phyloP scores from a whole-genome alignment of 2,888 invertebrate genomes.

The Drosophila borborema region DNA sequence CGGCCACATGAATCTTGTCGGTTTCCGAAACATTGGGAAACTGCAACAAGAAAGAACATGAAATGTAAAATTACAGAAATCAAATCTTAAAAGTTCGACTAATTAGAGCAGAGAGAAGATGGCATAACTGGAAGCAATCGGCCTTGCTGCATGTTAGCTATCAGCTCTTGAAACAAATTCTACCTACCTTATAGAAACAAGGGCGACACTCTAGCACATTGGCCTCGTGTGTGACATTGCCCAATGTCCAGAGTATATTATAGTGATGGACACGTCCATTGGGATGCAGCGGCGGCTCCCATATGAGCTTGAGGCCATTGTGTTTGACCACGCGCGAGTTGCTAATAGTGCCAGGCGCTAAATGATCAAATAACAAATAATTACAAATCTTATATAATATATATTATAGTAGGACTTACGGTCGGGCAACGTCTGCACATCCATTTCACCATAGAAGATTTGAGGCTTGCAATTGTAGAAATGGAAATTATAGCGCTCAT shows the following conservation, averaged over 20 bases:
- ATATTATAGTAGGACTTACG: slow-evolving; percentile 68
- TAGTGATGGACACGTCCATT: slow-evolving; percentile 84
- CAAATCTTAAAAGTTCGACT: no score
- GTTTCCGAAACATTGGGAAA: slow-evolving; percentile 84
- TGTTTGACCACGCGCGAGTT: slow-evolving; percentile 81
- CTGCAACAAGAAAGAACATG: slow-evolving; percentile 32
- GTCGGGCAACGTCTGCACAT: slow-evolving; percentile 83
- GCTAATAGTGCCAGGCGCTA: slow-evolving; percentile 84
- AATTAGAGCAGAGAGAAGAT: no score
- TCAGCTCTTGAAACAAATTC: background rate
- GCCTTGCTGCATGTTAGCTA: no score
- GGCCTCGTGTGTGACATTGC: slow-evolving; percentile 82
- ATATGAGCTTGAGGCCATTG: slow-evolving; percentile 82
- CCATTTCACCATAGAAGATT: slow-evolving; percentile 81
- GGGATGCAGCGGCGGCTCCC: slow-evolving; percentile 83
- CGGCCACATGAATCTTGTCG: slow-evolving; percentile 84
- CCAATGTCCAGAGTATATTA: slow-evolving; percentile 82
- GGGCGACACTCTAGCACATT: slow-evolving; percentile 79
- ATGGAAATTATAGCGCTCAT: slow-evolving; percentile 77
- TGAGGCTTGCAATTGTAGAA: slow-evolving; percentile 81
- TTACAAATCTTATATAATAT: background rate
- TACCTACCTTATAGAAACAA: slow-evolving; percentile 78
- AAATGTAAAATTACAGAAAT: background rate
- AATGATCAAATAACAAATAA: accelerated
- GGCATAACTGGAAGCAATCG: background rate